Evolutionary conservation across 2,797 vertebrate genomes (phyloP), one percentile per base, ranked within the genome.

Genomic region (Hoplostethus mediterraneus): DNA sequence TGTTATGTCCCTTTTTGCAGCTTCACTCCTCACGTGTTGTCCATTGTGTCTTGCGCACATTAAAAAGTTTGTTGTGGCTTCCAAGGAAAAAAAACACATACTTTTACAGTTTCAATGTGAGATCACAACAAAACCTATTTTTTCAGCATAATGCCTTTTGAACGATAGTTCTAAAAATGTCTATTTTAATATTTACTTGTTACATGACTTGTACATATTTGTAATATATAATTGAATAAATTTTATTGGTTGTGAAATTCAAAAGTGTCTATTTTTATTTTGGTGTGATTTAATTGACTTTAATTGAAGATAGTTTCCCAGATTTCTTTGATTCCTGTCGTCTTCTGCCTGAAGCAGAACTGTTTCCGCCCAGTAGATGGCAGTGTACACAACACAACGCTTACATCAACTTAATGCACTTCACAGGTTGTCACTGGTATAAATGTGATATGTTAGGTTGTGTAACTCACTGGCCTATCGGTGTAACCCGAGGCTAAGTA

Each of bases 171-270:
- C 96, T 96, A 96, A 98, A 97, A 96, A 96, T 95, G 96, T 97
- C 96, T 99, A 99, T 99, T 99, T 99, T 99, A 98, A 97, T 99
- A 99, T 96, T 97, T 97, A 96, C 95, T 95, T 96, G 96, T 96
- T 95, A 95, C 96, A 96, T 92, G 93, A 95, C 93, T 89, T 99
- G 96, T 98, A 96, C 94, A 98, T 97, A 97, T 93, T 94, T 99
- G 97, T 99, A 98, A 99, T 98, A 97, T 92, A 96, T 96, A 96
- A 96, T 97, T 98, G 97, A 99, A 99, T 99, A 99, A 98, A 99
- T 98, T 99, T 97, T 99, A 98, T 98, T 97, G 97, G 96, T 98
- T 97, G 97, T 98, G 98, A 95, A 95, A 95, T 94, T 73, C 79
- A 69, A 79, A 72, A 16, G 11, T 4, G 38, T 40, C 38, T 9